Percentiles rank a stretch among this genome's conserved stretches.
These are phyloP conservation scores for Chrysodeixis includens DNA, from an alignment of 2,888 invertebrate species.

Conservation along the genomic window DNA sequence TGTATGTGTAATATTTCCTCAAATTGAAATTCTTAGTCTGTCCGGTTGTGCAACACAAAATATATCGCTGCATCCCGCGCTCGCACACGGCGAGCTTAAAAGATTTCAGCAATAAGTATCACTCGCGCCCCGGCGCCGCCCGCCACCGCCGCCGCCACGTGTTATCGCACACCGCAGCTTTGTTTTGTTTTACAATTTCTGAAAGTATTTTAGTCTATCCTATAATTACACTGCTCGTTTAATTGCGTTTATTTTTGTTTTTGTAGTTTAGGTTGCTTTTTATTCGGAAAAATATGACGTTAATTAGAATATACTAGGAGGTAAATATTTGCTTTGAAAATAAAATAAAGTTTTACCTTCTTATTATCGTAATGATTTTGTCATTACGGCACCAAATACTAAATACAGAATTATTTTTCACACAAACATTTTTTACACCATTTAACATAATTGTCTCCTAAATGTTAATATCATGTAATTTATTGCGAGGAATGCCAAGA, in stretches of 20 bases:
- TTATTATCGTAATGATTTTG: no score
- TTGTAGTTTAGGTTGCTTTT: neutral
- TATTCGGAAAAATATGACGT: no score
- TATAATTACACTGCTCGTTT: constrained; percentile 34
- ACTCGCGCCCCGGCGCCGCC: constrained; percentile 30
- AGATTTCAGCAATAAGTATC: constrained; percentile 59
- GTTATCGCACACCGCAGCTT: constrained; percentile 51
- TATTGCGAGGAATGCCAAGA: no score
- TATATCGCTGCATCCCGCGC: constrained; percentile 41
- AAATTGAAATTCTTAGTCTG: constrained; percentile 55
- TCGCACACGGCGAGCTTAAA: constrained; percentile 48
- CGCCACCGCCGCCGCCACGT: constrained; percentile 23
- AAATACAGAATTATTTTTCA: no score
- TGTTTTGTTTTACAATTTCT: constrained; percentile 45
- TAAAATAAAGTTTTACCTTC: no score
- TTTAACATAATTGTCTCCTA: no score
- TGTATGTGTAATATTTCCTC: constrained; percentile 51
- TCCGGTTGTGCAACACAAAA: constrained; percentile 35
- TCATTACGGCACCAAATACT: no score
- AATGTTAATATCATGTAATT: no score
- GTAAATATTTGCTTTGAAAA: no score
- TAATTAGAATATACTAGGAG: no score
- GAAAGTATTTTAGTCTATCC: constrained; percentile 25
- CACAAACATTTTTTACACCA: no score
- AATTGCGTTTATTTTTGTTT: neutral